phyloP scores from a whole-genome alignment of 2,888 invertebrate species.

The Agrotis exclamationis region DNA sequence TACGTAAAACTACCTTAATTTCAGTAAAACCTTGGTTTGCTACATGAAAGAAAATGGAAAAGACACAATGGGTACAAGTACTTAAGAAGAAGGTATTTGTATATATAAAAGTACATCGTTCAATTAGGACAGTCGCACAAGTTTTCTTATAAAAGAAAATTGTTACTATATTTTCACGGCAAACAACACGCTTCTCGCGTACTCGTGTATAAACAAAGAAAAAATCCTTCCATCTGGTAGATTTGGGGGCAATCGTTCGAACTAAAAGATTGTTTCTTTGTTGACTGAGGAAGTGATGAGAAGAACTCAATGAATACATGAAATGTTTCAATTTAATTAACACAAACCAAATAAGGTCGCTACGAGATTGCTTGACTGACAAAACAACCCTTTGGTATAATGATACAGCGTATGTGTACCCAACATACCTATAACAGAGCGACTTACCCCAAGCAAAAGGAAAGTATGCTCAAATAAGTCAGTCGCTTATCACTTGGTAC shows the following conservation, averaged over 20 bases:
- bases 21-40: conserved; percentile 38
- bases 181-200: conserved; percentile 59
- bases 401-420: background rate
- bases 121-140: conserved; percentile 67
- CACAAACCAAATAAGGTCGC: conserved; percentile 24
- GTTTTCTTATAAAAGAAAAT: conserved; percentile 66
- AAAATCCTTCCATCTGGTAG: conserved; percentile 66
- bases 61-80: conserved; percentile 10
- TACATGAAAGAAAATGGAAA: conserved; percentile 14
- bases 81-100: conserved; percentile 34
- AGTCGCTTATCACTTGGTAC: conserved; percentile 33
- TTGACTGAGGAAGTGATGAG: conserved; percentile 52
- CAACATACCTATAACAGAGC: background rate
- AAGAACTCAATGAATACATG: conserved; percentile 50
- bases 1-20: conserved; percentile 13
- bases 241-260: conserved; percentile 64
- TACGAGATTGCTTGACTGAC: conserved; percentile 19
- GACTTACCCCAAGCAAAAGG: conserved; percentile 20
- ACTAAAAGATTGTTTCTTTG: conserved; percentile 68
- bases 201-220: conserved; percentile 64
- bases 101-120: conserved; percentile 47
- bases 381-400: conserved; percentile 29
- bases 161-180: conserved; percentile 67
- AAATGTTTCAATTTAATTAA: conserved; percentile 58
- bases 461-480: conserved; percentile 29